phyloP scores from a whole-genome alignment of 2,888 invertebrate species.

The Aspidiotus destructor region DNA sequence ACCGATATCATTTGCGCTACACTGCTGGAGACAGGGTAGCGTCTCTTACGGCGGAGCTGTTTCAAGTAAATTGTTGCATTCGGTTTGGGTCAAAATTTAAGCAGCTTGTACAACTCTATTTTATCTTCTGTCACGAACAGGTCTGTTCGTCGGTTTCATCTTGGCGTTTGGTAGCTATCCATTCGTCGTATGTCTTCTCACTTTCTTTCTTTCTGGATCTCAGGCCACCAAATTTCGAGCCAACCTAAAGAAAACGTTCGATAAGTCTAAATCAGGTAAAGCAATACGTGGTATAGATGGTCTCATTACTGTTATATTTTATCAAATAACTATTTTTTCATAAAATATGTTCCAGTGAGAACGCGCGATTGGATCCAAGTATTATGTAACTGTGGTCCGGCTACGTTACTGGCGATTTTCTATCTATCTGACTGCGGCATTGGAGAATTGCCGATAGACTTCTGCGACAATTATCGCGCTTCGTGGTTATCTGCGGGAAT shows the following conservation, averaged over 20 bases:
- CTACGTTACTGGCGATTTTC: conserved; percentile 62
- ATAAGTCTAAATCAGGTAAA: conserved; percentile 67
- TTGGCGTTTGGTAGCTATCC: conserved; percentile 67
- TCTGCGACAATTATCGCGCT: conserved; percentile 60
- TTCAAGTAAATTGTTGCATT: conserved; percentile 44
- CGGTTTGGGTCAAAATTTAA: too few species aligned
- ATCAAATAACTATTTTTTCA: too few species aligned
- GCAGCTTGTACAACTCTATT: not conserved
- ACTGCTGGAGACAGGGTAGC: conserved; percentile 59
- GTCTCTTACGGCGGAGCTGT: conserved; percentile 61
- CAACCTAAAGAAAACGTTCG: conserved; percentile 56
- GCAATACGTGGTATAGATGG: too few species aligned
- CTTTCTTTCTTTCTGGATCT: conserved; percentile 71
- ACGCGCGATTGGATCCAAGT: conserved; percentile 85
- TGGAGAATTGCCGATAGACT: conserved; percentile 68
- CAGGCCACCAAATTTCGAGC: conserved; percentile 68
- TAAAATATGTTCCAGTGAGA: conserved; percentile 50
- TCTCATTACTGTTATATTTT: too few species aligned
- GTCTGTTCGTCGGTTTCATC: conserved; percentile 62
- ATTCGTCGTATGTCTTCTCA: conserved; percentile 60
- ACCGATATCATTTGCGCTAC: conserved; percentile 55
- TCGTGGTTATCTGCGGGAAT: conserved; percentile 75
- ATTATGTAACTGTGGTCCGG: conserved; percentile 81
- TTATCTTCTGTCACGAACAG: conserved; percentile 41
- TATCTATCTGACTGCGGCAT: conserved; percentile 71